Evolutionary conservation across 2,113 vertebrate species (phyloP).

Genomic region (Oriolus oriolus): DNA sequence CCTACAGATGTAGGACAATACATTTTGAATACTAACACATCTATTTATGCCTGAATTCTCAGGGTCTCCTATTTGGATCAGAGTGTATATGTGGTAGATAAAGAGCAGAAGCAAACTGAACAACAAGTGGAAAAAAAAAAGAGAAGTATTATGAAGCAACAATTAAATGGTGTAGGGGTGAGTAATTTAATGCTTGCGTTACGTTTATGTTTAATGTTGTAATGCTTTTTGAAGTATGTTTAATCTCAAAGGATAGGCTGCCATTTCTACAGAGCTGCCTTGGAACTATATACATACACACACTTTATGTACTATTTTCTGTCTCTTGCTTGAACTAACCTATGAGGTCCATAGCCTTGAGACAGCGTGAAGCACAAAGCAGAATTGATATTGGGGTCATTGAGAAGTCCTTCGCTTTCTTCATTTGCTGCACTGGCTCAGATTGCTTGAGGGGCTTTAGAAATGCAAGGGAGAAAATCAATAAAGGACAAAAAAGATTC

Average conservation of each 20-base stretch:
- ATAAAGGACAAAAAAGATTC: conserved; percentile 43
- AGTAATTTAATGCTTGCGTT: conserved; percentile 18
- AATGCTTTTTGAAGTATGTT: not conserved
- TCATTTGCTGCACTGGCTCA: conserved; percentile 35
- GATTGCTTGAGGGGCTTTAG: conserved; percentile 44
- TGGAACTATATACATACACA: not conserved
- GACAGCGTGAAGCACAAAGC: conserved; percentile 21
- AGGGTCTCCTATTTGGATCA: conserved; percentile 47
- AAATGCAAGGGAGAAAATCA: conserved; percentile 55
- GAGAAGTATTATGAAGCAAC: not conserved
- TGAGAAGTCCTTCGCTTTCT: conserved; percentile 49
- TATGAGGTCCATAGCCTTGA: conserved; percentile 13
- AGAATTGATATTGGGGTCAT: conserved; percentile 51
- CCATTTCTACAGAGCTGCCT: conserved; percentile 25
- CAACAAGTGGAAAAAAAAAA: conserved; percentile 38
- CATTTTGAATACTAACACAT: not conserved
- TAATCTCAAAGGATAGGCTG: not conserved
- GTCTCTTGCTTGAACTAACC: conserved; percentile 40
- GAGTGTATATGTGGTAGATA: conserved; percentile 18
- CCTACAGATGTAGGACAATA: not conserved
- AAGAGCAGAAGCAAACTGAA: conserved; percentile 42
- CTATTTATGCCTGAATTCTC: not conserved
- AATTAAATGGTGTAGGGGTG: conserved; percentile 49
- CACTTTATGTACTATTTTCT: not conserved
- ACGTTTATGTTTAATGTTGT: not conserved